A percentile compares a stretch with the other conserved stretches of the same genome.
Conservation (phyloP, 1,140 invertebrate species). For the Heterodera schachtii region DNA sequence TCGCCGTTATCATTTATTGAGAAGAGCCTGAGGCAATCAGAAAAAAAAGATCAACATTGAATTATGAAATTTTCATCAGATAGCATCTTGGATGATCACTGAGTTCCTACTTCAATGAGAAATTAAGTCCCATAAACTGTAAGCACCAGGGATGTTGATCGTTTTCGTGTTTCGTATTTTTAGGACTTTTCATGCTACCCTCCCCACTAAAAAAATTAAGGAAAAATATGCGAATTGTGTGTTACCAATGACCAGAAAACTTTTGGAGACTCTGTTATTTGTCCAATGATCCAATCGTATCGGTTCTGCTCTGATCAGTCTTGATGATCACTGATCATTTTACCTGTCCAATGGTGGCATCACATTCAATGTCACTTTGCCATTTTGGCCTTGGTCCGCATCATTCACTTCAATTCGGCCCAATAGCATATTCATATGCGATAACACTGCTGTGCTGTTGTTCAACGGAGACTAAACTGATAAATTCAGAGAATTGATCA, state of each 20-base stretch:
- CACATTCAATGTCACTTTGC: slow-evolving; percentile 50
- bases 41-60: too few species aligned
- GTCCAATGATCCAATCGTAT: too few species aligned
- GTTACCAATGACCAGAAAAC: too few species aligned
- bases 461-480: neutral
- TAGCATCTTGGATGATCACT: too few species aligned
- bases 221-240: slow-evolving; percentile 25
- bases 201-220: too few species aligned
- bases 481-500: slow-evolving; percentile 14
- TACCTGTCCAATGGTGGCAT: slow-evolving; percentile 55
- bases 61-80: too few species aligned
- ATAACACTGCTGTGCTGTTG: neutral
- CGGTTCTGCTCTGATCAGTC: neutral
- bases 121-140: too few species aligned
- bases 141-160: too few species aligned
- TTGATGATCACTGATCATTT: neutral
- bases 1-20: slow-evolving; percentile 49
- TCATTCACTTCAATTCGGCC: slow-evolving; percentile 53
- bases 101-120: too few species aligned
- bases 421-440: slow-evolving; percentile 48
- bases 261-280: too few species aligned
- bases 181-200: too few species aligned
- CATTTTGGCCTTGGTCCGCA: slow-evolving; percentile 58
- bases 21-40: slow-evolving; percentile 49
- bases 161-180: too few species aligned